Percentiles rank a stretch among this genome's conserved stretches.
phyloP scores from a whole-genome alignment of 2,888 invertebrate genomes.

The Netelia inedita region DNA sequence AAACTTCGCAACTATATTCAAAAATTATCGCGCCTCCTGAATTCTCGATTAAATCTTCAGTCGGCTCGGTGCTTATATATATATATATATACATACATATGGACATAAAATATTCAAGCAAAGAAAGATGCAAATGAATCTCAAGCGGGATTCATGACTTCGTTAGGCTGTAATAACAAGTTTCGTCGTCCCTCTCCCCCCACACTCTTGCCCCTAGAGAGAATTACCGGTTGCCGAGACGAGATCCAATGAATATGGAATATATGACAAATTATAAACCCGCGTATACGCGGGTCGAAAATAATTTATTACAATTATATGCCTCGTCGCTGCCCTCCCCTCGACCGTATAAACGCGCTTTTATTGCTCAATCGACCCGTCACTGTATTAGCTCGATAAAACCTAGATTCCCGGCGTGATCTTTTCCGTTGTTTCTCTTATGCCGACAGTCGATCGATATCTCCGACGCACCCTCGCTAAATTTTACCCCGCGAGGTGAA shows the following conservation, averaged over 20 bases:
- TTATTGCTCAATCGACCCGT: slow-evolving; percentile 9
- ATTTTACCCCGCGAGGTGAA: slow-evolving; percentile 13
- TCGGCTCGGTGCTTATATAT: slow-evolving; percentile 47
- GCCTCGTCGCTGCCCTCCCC: slow-evolving; percentile 11
- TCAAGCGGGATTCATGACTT: slow-evolving; percentile 53
- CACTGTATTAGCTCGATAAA: neutral
- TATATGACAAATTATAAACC: slow-evolving; percentile 35
- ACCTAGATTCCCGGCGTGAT: neutral
- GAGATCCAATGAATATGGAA: slow-evolving; percentile 52
- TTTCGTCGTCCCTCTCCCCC: slow-evolving; percentile 33
- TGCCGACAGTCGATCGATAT: neutral
- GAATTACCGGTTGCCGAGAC: slow-evolving; percentile 59
- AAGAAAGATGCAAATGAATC: slow-evolving; percentile 63
- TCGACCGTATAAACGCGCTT: neutral
- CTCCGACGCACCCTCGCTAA: slow-evolving; percentile 18
- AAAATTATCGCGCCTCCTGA: slow-evolving; percentile 27
- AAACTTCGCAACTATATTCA: slow-evolving; percentile 14
- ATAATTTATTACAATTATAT: slow-evolving; percentile 28
- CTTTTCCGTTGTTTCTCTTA: neutral
- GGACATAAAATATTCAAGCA: slow-evolving; percentile 47
- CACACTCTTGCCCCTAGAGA: neutral
- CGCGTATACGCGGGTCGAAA: neutral
- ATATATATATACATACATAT: slow-evolving; percentile 42
- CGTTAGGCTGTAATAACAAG: slow-evolving; percentile 54
- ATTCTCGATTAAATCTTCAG: slow-evolving; percentile 47